A percentile compares a stretch with the other conserved stretches of the same genome.
Conservation (phyloP, 1,140 invertebrate genomes). For the Pseudobourletiella spinata region DNA sequence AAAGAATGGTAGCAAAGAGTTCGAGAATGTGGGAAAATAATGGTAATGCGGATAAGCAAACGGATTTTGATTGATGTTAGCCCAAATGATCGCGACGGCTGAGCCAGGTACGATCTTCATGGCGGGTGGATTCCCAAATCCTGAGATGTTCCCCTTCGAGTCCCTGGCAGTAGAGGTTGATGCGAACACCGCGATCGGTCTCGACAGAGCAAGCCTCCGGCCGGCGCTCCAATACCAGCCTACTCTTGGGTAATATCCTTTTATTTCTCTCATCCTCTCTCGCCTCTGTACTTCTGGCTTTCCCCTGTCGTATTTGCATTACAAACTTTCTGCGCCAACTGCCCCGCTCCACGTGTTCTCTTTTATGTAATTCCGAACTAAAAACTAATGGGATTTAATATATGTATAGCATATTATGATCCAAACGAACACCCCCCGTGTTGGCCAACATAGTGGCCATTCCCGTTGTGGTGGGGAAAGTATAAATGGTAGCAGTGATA, state of each 20-base stretch:
- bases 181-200: conserved; percentile 48
- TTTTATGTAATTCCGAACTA: too few species aligned
- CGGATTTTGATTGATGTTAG: conserved; percentile 40
- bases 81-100: conserved; percentile 54
- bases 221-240: conserved; percentile 63
- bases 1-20: not conserved
- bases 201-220: conserved; percentile 51
- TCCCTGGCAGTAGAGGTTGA: conserved; percentile 54
- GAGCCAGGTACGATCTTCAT: conserved; percentile 58
- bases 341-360: too few species aligned
- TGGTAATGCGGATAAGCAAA: not conserved
- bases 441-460: too few species aligned
- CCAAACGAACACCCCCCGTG: too few species aligned
- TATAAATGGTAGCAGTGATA: too few species aligned
- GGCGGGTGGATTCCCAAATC: conserved; percentile 68
- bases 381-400: too few species aligned
- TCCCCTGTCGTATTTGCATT: too few species aligned
- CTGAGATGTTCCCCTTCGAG: conserved; percentile 61
- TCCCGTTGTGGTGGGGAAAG: too few species aligned
- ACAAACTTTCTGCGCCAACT: too few species aligned
- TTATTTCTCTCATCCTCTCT: not conserved
- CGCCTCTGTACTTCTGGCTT: too few species aligned
- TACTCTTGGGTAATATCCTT: conserved; percentile 51
- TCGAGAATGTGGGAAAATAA: not conserved
- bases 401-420: too few species aligned